These are phyloP conservation scores for Myiotriccus ornatus DNA, from an alignment of 2,797 vertebrate genomes.

Conservation along the genomic window DNA sequence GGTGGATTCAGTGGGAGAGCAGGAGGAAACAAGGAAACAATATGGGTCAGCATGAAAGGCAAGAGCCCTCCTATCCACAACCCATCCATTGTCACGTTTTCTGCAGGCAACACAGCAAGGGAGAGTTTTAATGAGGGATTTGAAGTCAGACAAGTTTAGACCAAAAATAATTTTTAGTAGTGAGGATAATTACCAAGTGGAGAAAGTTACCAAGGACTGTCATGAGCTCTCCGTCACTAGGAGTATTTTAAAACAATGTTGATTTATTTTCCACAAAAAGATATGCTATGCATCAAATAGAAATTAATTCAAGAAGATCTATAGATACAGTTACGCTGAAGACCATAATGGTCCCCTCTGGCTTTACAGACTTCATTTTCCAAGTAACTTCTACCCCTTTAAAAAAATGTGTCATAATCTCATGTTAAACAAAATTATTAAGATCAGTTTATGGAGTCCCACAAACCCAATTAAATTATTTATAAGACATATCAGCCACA, in stretches of 20 bases:
- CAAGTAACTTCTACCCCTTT: neutral
- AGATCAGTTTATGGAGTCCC: neutral
- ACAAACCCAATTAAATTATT: neutral
- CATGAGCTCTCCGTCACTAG: neutral
- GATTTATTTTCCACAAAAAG: neutral
- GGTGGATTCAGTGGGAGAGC: constrained; percentile 37
- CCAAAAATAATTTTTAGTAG: constrained; percentile 22
- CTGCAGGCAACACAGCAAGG: constrained; percentile 58
- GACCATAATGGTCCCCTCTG: neutral
- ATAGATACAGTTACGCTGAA: neutral
- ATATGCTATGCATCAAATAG: neutral
- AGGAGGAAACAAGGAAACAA: constrained; percentile 47
- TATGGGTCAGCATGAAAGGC: constrained; percentile 11
- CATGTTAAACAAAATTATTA: neutral
- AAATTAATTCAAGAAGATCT: neutral
- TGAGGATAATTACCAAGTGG: neutral
- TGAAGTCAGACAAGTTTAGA: constrained; percentile 34
- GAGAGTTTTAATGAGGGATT: constrained; percentile 62
- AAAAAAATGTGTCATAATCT: neutral
- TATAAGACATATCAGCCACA: neutral
- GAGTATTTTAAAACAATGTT: neutral
- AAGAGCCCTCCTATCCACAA: neutral
- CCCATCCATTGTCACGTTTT: constrained; percentile 29
- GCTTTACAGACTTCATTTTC: neutral
- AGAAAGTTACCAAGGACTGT: neutral